Conservation (phyloP, 1,140 invertebrate genomes). For the Drosophila lacteicornis region DNA sequence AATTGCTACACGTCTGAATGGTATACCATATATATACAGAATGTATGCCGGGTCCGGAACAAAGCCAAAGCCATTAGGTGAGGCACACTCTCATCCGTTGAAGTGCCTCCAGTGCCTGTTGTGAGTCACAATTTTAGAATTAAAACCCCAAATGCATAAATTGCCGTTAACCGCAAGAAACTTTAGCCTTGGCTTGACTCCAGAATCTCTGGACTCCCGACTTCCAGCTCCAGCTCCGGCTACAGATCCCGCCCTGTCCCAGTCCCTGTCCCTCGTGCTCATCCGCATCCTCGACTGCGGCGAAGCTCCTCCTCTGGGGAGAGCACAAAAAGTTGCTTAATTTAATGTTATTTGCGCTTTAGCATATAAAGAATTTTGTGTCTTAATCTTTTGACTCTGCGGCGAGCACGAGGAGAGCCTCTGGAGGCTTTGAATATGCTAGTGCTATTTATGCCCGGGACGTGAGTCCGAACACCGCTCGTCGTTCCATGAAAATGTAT, state of each 20-base stretch:
- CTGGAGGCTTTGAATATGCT: conserved; percentile 79
- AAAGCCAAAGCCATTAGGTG: conserved; percentile 68
- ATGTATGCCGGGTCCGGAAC: conserved; percentile 24
- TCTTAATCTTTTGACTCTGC: conserved; percentile 84
- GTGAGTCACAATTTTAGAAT: conserved; percentile 82
- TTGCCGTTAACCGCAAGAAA: conserved; percentile 81
- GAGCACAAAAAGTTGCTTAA: conserved; percentile 82
- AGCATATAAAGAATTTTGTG: conserved; percentile 85
- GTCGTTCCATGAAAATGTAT: conserved; percentile 30
- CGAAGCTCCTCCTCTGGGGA: conserved; percentile 42
- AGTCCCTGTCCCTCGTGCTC: neutral
- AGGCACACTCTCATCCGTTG: conserved; percentile 41
- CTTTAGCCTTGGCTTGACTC: conserved; percentile 68
- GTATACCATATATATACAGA: neutral
- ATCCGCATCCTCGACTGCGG: conserved; percentile 11
- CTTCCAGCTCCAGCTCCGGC: conserved; percentile 9
- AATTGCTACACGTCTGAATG: conserved; percentile 71
- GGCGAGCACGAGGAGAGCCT: conserved; percentile 56
- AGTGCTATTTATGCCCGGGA: conserved; percentile 81
- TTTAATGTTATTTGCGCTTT: conserved; percentile 85
- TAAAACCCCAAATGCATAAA: conserved; percentile 79
- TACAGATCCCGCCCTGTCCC: conserved; percentile 3
- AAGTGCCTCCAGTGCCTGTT: conserved; percentile 52
- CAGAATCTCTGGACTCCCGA: conserved; percentile 14
- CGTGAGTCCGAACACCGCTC: conserved; percentile 57